Evolutionary conservation across 2,888 invertebrate genomes (phyloP).

Genomic region (Drepana falcataria): DNA sequence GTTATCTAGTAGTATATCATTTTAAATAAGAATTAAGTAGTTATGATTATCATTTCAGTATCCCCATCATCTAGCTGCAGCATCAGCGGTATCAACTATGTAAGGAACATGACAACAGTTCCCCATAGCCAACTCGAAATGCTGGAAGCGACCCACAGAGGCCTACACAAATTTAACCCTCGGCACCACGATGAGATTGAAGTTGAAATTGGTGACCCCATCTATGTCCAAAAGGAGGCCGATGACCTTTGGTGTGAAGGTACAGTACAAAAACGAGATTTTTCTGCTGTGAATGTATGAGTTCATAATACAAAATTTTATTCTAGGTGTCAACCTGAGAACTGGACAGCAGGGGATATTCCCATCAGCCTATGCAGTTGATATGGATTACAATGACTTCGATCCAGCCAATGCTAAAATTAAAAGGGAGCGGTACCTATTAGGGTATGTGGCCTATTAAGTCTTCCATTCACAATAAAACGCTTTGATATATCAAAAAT

Average conservation of each 20-base stretch:
- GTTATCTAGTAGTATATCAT: too few species aligned
- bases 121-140: constrained; percentile 90
- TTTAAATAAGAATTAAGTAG: too few species aligned
- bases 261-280: constrained; percentile 35
- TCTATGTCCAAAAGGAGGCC: constrained; percentile 97
- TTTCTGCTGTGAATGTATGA: not conserved
- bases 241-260: constrained; percentile 99
- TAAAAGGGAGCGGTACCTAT: constrained; percentile 90
- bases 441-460: constrained; percentile 76
- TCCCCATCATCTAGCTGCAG: constrained; percentile 81
- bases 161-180: constrained; percentile 96
- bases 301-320: constrained; percentile 1
- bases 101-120: constrained; percentile 82
- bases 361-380: constrained; percentile 97
- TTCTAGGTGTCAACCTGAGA: constrained; percentile 92
- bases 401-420: constrained; percentile 91
- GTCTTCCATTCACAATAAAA: not conserved
- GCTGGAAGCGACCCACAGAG: constrained; percentile 96
- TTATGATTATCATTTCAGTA: constrained; percentile 33
- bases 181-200: constrained; percentile 97
- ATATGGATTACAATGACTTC: constrained; percentile 97
- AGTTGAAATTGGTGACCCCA: constrained; percentile 97
- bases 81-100: constrained; percentile 75
- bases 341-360: constrained; percentile 97
- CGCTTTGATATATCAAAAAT: not conserved